phyloP scores from a whole-genome alignment of 2,888 invertebrate species.

The Endomychus coccineus region DNA sequence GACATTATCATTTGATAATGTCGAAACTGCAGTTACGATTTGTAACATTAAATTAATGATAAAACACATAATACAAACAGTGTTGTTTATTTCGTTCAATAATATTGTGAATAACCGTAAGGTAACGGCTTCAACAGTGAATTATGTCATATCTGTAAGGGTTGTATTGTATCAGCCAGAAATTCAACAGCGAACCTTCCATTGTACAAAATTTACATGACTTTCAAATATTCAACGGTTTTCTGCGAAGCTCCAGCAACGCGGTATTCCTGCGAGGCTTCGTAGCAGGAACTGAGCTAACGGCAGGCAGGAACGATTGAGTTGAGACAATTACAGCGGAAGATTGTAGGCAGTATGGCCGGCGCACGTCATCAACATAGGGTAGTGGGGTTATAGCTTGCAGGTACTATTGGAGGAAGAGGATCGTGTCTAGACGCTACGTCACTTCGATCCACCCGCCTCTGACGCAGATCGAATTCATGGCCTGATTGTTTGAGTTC shows the following conservation, averaged over 20 bases:
- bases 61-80: too few relatives aligned
- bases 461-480: conserved; percentile 20
- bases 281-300: conserved; percentile 1
- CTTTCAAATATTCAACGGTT: too few relatives aligned
- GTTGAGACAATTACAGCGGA: background rate
- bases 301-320: conserved; percentile 1
- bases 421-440: conserved; percentile 24
- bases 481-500: conserved; percentile 14
- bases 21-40: too few relatives aligned
- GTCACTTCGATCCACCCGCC: conserved; percentile 23
- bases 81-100: too few relatives aligned
- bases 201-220: too few relatives aligned
- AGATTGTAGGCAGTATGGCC: conserved; percentile 19
- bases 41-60: too few relatives aligned
- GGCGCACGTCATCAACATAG: conserved; percentile 16
- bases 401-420: conserved; percentile 22
- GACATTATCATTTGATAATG: too few relatives aligned
- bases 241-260: background rate
- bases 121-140: too few relatives aligned
- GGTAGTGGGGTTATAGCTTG: conserved; percentile 19
- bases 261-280: conserved; percentile 1
- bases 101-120: too few relatives aligned
- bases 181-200: too few relatives aligned
- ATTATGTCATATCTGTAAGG: too few relatives aligned
- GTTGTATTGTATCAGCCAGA: too few relatives aligned